Percentiles rank a stretch among this genome's conserved stretches.
These are phyloP conservation scores for Melospiza melodia DNA, from an alignment of 2,113 vertebrate genomes.

Conservation along the genomic window DNA sequence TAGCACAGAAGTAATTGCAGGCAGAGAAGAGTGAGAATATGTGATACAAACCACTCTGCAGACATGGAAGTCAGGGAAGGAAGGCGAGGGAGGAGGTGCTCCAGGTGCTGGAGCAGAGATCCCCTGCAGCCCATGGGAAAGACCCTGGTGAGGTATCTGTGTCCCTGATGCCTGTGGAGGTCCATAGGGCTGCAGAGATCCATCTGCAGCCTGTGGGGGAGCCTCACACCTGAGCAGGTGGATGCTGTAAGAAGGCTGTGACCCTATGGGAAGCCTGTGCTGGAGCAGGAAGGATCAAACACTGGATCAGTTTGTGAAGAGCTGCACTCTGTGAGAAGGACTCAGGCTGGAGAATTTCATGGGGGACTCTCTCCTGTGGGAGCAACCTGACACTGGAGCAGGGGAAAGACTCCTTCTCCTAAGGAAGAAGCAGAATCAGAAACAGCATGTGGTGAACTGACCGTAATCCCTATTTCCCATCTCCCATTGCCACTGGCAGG, in stretches of 20 bases:
- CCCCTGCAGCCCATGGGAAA: neutral
- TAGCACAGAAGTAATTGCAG: neutral
- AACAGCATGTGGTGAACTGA: neutral
- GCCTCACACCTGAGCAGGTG: neutral
- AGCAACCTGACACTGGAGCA: fast-evolving
- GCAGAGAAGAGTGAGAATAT: neutral
- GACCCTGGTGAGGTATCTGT: neutral
- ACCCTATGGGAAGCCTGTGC: neutral
- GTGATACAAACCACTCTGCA: neutral
- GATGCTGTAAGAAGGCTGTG: neutral
- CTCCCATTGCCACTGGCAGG: neutral
- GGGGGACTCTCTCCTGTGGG: neutral
- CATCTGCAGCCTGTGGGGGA: neutral
- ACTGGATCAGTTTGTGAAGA: neutral
- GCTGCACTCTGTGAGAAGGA: neutral
- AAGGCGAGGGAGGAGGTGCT: neutral
- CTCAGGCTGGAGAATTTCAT: neutral
- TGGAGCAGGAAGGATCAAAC: neutral
- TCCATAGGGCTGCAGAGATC: neutral
- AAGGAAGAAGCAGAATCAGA: neutral
- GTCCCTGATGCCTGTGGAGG: too few relatives aligned
- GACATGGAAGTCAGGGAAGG: neutral
- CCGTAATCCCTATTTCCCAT: neutral
- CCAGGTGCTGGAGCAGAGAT: neutral
- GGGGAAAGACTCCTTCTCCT: neutral